Evolutionary conservation across 2,797 vertebrate species (phyloP), one percentile per base, ranked within the genome.

Genomic region (Gobionotothen gibberifrons): DNA sequence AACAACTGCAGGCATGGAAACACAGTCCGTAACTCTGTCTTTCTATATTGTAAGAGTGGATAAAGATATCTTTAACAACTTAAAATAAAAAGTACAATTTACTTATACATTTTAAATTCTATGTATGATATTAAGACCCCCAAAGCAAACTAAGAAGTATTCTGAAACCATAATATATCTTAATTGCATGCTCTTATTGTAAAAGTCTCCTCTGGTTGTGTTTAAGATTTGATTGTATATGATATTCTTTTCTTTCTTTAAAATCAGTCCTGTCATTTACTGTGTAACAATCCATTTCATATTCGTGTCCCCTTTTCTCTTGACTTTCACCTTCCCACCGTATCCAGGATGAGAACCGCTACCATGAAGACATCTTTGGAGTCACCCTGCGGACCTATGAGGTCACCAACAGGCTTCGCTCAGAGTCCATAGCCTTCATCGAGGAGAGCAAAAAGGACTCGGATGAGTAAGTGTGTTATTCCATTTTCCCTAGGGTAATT

Each of bases 321-420:
- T 8, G 40, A 1, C 8, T 12, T 2, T 60, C 36, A 26, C 43
- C 40, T 2, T 54, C 16, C 9, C 21, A 0, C 32, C 14, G 4
- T 60, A n/a, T 3, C 54, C 87, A 99, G 98, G 98, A 99, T 85
- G 97, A 99, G 92, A 97, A 96, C 85, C 96, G 97, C 69, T 99
- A 99, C 90, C 98, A 99, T 0, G 98, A 99, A 90, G 98, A 99
- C 88, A 99, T 99, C 87, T 99, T 99, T 6, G 98, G 98, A 3
- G 98, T 99, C 88, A 99, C 98, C 74, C 94, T 99, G 89, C 95
- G 98, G 29, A 99, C 97, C 0, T 99, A 99, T 0, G 98, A 99
- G 90, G 98, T 99, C 92, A 99, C 98, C 86, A 99, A 98, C 92
- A 95, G 98, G 80, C 96, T 99, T 87, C 95, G 97, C 77, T 99